These are phyloP conservation scores for Himalopsyche tibetana DNA, from an alignment of 2,888 invertebrate genomes.

Conservation along the genomic window DNA sequence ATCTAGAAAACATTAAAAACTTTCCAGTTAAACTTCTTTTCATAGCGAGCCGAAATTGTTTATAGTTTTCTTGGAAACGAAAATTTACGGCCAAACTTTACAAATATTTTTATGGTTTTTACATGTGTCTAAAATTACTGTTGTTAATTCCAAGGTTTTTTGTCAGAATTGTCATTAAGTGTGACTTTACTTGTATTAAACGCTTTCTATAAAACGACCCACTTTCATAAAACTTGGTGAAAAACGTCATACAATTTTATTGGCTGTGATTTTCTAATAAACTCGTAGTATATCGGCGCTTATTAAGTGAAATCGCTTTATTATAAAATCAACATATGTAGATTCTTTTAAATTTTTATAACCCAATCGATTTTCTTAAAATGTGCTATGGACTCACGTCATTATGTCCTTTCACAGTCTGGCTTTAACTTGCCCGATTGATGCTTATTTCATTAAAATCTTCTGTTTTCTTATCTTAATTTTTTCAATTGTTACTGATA, in stretches of 20 bases:
- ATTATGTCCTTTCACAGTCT: too few relatives aligned
- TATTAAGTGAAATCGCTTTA: background rate
- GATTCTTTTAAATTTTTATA: too few relatives aligned
- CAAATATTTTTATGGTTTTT: slow-evolving; percentile 9
- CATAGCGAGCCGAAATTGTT: background rate
- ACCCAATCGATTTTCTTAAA: too few relatives aligned
- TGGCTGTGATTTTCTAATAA: slow-evolving; percentile 1
- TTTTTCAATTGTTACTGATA: too few relatives aligned
- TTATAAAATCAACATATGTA: background rate
- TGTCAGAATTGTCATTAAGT: background rate
- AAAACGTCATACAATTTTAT: background rate
- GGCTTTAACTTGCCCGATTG: too few relatives aligned
- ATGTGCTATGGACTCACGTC: too few relatives aligned
- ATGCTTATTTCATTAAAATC: too few relatives aligned
- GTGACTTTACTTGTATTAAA: background rate
- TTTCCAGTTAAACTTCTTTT: background rate
- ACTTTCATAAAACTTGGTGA: slow-evolving; percentile 21
- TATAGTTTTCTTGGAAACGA: background rate
- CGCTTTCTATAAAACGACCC: slow-evolving; percentile 18
- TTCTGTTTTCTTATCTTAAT: too few relatives aligned
- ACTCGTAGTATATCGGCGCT: background rate
- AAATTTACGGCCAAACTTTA: background rate
- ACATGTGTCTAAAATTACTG: background rate
- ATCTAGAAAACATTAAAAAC: background rate
- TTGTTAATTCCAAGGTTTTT: background rate